These are phyloP conservation scores for Proales similis DNA, from an alignment of 1,140 invertebrate species.

Conservation along the genomic window DNA sequence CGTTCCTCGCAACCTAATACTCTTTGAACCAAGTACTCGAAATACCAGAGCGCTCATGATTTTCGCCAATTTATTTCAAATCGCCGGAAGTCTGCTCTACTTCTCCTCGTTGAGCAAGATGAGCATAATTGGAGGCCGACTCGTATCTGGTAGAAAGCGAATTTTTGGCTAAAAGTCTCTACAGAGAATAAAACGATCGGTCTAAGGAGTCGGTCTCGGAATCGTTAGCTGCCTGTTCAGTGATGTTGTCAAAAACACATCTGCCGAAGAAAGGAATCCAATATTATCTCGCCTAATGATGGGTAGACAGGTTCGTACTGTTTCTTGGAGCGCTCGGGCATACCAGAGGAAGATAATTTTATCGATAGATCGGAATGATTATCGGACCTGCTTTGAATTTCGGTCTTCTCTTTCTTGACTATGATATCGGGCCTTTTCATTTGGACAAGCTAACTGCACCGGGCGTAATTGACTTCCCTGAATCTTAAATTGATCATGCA, in stretches of 20 bases:
- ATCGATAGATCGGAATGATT: conserved; percentile 39
- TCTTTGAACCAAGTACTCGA: conserved; percentile 38
- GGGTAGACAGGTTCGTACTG: conserved; percentile 43
- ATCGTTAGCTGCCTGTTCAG: conserved; percentile 33
- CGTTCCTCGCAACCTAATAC: background rate
- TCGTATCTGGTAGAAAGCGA: conserved; percentile 42
- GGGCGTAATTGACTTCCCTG: conserved; percentile 38
- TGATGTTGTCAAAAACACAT: conserved; percentile 41
- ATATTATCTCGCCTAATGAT: conserved; percentile 40
- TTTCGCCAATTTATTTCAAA: conserved; percentile 42
- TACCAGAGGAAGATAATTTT: background rate
- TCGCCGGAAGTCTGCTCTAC: conserved; percentile 41
- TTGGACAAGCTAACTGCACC: conserved; percentile 20
- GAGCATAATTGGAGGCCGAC: conserved; percentile 40
- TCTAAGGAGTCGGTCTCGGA: conserved; percentile 28
- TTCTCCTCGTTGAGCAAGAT: conserved; percentile 39
- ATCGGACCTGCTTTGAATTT: conserved; percentile 43
- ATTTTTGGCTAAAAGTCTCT: too few species aligned
- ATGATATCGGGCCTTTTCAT: conserved; percentile 38
- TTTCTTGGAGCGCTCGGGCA: conserved; percentile 41
- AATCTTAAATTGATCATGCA: background rate
- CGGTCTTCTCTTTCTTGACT: conserved; percentile 39
- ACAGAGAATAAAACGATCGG: too few species aligned
- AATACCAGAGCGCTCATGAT: conserved; percentile 40
- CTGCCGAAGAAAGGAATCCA: conserved; percentile 40